Percentiles rank a stretch among this genome's conserved stretches.
phyloP scores from a whole-genome alignment of 2,888 invertebrate species.

The Caenorhabditis wallacei region DNA sequence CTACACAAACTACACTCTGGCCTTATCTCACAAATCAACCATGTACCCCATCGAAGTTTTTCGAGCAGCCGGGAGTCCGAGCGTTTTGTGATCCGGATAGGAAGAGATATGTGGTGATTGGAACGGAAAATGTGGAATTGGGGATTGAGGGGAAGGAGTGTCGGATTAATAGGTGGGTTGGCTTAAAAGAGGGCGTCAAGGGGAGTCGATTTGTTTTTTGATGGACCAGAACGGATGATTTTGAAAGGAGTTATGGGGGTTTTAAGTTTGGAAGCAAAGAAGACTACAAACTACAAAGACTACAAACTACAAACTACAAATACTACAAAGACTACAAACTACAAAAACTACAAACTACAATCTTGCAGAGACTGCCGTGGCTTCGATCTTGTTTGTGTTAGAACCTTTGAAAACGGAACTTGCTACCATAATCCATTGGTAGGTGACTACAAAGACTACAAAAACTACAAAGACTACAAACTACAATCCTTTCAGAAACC shows the following conservation, averaged over 20 bases:
- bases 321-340: background rate
- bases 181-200: background rate
- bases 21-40: conserved; percentile 11
- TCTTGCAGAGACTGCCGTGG: background rate
- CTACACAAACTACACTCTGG: background rate
- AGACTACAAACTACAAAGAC: no score
- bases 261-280: background rate
- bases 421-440: conserved; percentile 20
- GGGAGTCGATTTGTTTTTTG: no score
- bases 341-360: background rate
- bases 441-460: background rate
- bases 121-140: conserved; percentile 17
- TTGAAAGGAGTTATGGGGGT: background rate
- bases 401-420: background rate
- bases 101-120: conserved; percentile 1
- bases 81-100: background rate
- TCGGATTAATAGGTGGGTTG: background rate
- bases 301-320: background rate
- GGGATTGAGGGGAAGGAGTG: background rate
- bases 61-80: background rate
- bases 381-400: background rate
- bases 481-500: background rate
- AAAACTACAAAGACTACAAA: conserved; percentile 2
- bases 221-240: no score
- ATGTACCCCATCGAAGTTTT: background rate